These are phyloP conservation scores for Drosophila algonquin DNA, from an alignment of 2,888 invertebrate species.

Conservation along the genomic window DNA sequence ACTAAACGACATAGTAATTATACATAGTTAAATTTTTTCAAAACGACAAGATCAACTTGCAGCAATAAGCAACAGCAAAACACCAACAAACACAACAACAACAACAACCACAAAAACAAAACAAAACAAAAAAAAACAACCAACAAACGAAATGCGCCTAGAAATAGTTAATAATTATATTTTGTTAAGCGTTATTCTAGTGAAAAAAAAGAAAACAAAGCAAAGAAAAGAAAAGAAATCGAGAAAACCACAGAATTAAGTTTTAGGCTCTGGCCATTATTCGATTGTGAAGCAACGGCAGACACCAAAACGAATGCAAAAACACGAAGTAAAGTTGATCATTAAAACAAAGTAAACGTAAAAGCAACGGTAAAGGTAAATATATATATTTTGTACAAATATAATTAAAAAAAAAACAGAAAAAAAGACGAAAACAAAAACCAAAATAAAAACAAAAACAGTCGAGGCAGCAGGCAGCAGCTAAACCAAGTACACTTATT, in stretches of 20 bases:
- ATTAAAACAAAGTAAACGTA: conserved; percentile 62
- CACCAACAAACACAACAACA: conserved; percentile 36
- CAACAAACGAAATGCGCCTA: conserved; percentile 58
- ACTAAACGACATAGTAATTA: conserved; percentile 53
- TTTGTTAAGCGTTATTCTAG: conserved; percentile 79
- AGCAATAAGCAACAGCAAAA: conserved; percentile 44
- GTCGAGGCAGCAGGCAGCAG: conserved; percentile 60
- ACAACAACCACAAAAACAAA: conserved; percentile 24
- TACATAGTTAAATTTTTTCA: conserved; percentile 72
- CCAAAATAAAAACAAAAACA: conserved; percentile 5
- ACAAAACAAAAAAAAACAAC: conserved; percentile 21
- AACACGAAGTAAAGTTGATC: conserved; percentile 56
- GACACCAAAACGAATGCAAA: conserved; percentile 33
- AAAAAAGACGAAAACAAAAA: not conserved
- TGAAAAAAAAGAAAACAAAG: conserved; percentile 38
- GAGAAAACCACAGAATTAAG: conserved; percentile 60
- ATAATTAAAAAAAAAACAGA: conserved; percentile 56
- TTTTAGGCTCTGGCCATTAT: conserved; percentile 61
- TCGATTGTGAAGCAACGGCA: conserved; percentile 28
- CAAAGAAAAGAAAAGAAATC: conserved; percentile 20
- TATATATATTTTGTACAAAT: conserved; percentile 79
- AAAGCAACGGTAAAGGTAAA: conserved; percentile 32
- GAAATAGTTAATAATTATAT: conserved; percentile 78
- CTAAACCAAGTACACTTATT: conserved; percentile 79
- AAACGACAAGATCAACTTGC: conserved; percentile 44